A percentile compares a stretch with the other conserved stretches of the same genome.
phyloP scores from a whole-genome alignment of 2,888 invertebrate genomes.

The Pammene fasciana region DNA sequence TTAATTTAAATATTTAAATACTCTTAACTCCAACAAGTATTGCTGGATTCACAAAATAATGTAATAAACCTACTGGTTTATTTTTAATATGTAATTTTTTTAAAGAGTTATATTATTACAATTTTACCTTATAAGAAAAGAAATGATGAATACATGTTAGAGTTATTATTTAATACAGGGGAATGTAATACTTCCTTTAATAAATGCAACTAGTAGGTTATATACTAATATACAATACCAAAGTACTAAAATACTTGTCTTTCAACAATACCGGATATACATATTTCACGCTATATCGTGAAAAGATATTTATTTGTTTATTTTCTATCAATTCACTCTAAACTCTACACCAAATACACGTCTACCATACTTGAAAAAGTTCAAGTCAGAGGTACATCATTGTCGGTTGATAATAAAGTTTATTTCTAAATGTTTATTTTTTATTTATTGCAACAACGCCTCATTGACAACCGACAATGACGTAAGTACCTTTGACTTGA shows the following conservation, averaged over 20 bases:
- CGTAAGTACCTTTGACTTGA: too few relatives aligned
- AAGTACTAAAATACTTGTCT: conserved; percentile 2
- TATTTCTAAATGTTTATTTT: too few relatives aligned
- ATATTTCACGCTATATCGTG: not conserved
- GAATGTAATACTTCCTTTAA: conserved; percentile 15
- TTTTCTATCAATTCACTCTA: not conserved
- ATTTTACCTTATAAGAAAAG: conserved; percentile 9
- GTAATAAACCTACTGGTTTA: not conserved
- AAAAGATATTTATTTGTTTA: not conserved
- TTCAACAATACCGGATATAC: not conserved
- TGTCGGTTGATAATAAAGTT: too few relatives aligned
- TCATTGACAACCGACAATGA: too few relatives aligned
- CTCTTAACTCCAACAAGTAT: not conserved
- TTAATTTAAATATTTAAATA: not conserved
- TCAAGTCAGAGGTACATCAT: too few relatives aligned
- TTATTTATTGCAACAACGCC: too few relatives aligned
- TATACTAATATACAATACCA: not conserved
- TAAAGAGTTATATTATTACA: too few relatives aligned
- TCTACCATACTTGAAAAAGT: too few relatives aligned
- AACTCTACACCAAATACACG: not conserved
- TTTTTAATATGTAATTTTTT: too few relatives aligned
- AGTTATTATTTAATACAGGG: conserved; percentile 1
- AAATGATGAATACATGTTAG: conserved; percentile 1
- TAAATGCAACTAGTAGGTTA: conserved; percentile 17
- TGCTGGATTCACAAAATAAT: not conserved